Evolutionary conservation across 2,888 invertebrate species (phyloP), one percentile per base, ranked within the genome.

Genomic region (Fragum sueziense): DNA sequence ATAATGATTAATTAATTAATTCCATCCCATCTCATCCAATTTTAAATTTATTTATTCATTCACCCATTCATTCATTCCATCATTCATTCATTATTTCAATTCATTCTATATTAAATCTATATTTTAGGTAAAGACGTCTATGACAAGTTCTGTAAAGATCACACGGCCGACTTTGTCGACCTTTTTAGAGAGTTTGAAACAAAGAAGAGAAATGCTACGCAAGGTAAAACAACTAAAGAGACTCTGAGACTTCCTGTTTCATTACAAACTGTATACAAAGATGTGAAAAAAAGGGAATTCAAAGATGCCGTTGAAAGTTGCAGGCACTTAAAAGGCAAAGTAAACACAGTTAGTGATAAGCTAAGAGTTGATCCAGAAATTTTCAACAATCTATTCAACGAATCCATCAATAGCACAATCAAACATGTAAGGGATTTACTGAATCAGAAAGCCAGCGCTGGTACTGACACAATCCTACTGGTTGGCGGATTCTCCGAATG

Each of bases 401-500:
- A 76, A 20, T 80, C 82, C 0, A 70, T 74, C 41, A 57, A 77
- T 27, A 75, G 72, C 4, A 84, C 79, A 29, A 71, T 87, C 6
- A 73, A 80, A 27, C 86, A 87, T 73, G 85, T 86, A 0, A 41
- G 68, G 54, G 62, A 78, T 20, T 68, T 86, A 33, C 74, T 86
- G 0, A 52, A 54, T 47, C 67, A 84, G 3, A 70, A 77, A 34
- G 74, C 76, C 25, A 74, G 78, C n/a, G 54, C 57, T 59, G 83
- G 84, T 20, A 83, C 81, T 31, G 54, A 69, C 11, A 85, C 79
- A 0, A 85, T 87, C 17, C 62, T 87, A 1, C 37, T 87, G 27
- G 86, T 87, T 2, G 87, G 87, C 6, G 87, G 87, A 2, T 86
- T 87, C 37, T 80, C 87, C 1, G 87, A 87, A 71, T 85, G 77